A percentile compares a stretch with the other conserved stretches of the same genome.
Conservation (phyloP, 2,797 vertebrate genomes). For the Pseudomugil gertrudae region DNA sequence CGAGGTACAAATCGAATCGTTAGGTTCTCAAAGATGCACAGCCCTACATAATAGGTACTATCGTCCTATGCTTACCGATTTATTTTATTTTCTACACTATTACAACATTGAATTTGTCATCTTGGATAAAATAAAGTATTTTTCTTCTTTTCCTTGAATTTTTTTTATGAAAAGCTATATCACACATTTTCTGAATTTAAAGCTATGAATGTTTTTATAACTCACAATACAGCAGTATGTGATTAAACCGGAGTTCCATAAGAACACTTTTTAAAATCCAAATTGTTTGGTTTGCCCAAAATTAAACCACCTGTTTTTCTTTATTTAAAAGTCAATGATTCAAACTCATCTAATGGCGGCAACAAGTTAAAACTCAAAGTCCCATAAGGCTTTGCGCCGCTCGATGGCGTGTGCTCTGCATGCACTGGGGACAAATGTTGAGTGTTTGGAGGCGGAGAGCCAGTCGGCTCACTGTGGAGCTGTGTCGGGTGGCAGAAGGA, state of each 20-base stretch:
- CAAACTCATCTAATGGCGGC: constrained; percentile 21
- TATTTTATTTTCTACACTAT: too few species aligned
- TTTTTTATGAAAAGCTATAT: neutral
- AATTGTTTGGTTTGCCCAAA: neutral
- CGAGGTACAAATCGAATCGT: too few species aligned
- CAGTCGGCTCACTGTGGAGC: constrained; percentile 60
- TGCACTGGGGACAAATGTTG: constrained; percentile 55
- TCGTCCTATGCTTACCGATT: too few species aligned
- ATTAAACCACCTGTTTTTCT: neutral
- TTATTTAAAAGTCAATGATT: too few species aligned
- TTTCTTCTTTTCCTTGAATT: too few species aligned
- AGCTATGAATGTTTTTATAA: neutral
- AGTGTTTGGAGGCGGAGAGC: constrained; percentile 78
- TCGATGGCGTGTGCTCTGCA: constrained; percentile 51
- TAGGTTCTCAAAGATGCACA: too few species aligned
- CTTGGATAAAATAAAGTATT: too few species aligned
- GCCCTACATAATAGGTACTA: too few species aligned
- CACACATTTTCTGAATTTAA: neutral
- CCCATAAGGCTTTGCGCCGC: constrained; percentile 68
- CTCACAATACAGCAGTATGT: neutral
- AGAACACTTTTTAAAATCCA: neutral
- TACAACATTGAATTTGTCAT: too few species aligned
- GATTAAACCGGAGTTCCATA: neutral
- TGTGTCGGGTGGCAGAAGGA: constrained; percentile 77
- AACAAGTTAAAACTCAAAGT: constrained; percentile 53